Conservation (phyloP, 2,113 vertebrate species). For the Campylomormyrus tamandua region DNA sequence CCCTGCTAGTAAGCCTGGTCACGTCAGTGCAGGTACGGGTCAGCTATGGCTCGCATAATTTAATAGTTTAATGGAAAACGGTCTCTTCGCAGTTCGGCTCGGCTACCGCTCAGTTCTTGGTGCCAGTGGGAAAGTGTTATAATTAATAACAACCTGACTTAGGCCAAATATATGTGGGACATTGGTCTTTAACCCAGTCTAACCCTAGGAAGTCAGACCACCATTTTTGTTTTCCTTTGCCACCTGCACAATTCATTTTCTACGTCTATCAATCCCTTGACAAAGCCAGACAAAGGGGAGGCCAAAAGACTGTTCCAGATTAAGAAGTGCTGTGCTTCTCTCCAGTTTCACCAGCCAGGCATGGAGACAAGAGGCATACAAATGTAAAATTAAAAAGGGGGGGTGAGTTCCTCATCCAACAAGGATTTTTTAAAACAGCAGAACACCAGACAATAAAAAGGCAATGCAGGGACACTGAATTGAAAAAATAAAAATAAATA, state of each 20-base stretch:
- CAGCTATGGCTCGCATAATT: not conserved
- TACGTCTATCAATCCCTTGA: not conserved
- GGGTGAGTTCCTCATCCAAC: not conserved
- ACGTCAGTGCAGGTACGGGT: not conserved
- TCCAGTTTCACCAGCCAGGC: not conserved
- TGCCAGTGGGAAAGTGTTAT: not conserved
- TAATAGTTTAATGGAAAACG: not conserved
- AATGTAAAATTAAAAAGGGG: not conserved
- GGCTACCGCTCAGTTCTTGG: not conserved
- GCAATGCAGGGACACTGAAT: not conserved
- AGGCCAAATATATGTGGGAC: not conserved
- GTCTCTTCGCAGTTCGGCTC: not conserved
- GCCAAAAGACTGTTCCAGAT: not conserved
- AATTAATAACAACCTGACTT: not conserved
- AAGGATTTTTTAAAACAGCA: not conserved
- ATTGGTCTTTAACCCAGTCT: not conserved
- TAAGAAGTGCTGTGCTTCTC: not conserved
- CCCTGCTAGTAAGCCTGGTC: not conserved
- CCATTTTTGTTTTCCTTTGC: not conserved
- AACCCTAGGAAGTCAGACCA: not conserved
- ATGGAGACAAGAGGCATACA: not conserved
- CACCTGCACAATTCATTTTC: not conserved
- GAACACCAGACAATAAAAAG: not conserved
- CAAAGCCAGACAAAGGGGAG: not conserved
- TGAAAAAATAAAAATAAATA: constrained; percentile 12